phyloP scores from a whole-genome alignment of 92 coral and sea anemone species.

The Palythoa grandis region DNA sequence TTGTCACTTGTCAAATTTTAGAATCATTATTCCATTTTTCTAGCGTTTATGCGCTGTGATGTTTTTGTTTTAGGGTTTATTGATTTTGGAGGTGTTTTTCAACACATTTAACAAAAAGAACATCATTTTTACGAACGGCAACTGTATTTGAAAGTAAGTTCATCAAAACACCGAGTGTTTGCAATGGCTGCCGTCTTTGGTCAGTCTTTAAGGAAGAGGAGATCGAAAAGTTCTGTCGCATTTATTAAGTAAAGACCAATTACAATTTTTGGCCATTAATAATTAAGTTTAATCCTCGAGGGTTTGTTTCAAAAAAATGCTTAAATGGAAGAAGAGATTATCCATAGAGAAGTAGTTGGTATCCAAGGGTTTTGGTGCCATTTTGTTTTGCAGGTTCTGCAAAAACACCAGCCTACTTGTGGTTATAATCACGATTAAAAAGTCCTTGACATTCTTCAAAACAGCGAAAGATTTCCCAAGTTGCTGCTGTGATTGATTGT shows the following conservation, averaged over 20 bases:
- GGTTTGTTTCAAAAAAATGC: background rate
- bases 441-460: background rate
- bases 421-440: background rate
- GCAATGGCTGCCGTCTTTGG: slow-evolving; percentile 13
- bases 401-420: background rate
- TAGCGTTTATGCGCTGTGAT: no score
- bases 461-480: background rate
- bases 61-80: no score
- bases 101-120: no score
- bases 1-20: background rate
- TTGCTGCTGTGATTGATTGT: background rate
- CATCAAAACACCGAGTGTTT: background rate
- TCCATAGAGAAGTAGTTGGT: background rate
- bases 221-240: slow-evolving; percentile 3
- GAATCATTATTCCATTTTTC: no score
- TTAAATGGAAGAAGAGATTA: background rate
- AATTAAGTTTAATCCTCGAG: background rate
- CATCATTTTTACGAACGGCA: background rate
- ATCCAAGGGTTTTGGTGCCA: background rate
- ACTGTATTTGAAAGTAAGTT: background rate
- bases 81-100: no score
- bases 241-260: background rate
- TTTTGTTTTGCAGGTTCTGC: background rate
- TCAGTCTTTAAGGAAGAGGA: background rate
- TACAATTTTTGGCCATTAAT: background rate